These are phyloP conservation scores for Zophobas morio DNA, from an alignment of 1,140 invertebrate genomes.

Conservation along the genomic window DNA sequence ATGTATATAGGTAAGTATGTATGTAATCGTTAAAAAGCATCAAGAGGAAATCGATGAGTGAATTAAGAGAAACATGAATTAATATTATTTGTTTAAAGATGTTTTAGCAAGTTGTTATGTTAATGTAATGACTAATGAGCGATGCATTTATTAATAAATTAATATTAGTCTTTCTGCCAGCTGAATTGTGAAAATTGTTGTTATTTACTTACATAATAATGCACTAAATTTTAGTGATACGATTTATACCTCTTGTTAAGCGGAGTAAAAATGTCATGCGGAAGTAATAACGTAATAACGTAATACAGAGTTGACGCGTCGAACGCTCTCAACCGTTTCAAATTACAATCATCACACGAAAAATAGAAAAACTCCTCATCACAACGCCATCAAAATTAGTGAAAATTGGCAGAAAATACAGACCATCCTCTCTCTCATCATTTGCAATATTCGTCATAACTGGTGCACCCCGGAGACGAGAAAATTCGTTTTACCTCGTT, in stretches of 20 bases:
- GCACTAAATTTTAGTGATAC: slow-evolving; percentile 5
- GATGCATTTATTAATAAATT: too few relatives aligned
- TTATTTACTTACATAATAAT: slow-evolving; percentile 2
- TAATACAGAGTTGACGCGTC: slow-evolving; percentile 60
- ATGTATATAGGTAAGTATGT: too few relatives aligned
- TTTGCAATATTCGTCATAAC: slow-evolving; percentile 54
- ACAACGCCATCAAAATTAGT: slow-evolving; percentile 67
- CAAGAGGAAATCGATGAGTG: too few relatives aligned
- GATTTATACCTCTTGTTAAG: slow-evolving; percentile 27
- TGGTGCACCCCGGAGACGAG: slow-evolving; percentile 27
- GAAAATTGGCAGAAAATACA: slow-evolving; percentile 66
- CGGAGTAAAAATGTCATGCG: slow-evolving; percentile 58
- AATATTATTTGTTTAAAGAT: too few relatives aligned
- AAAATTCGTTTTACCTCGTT: slow-evolving; percentile 30
- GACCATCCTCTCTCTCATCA: slow-evolving; percentile 56
- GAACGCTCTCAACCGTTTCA: slow-evolving; percentile 61
- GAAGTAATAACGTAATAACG: slow-evolving; percentile 64
- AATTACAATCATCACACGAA: slow-evolving; percentile 66
- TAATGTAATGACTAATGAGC: too few relatives aligned
- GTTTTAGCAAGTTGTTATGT: too few relatives aligned
- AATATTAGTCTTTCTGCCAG: too few relatives aligned
- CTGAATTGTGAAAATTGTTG: neutral
- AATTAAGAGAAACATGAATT: too few relatives aligned
- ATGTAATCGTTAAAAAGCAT: too few relatives aligned
- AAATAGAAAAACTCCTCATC: slow-evolving; percentile 64